phyloP scores from a whole-genome alignment of 2,888 invertebrate genomes.

The Camponotus fellah region DNA sequence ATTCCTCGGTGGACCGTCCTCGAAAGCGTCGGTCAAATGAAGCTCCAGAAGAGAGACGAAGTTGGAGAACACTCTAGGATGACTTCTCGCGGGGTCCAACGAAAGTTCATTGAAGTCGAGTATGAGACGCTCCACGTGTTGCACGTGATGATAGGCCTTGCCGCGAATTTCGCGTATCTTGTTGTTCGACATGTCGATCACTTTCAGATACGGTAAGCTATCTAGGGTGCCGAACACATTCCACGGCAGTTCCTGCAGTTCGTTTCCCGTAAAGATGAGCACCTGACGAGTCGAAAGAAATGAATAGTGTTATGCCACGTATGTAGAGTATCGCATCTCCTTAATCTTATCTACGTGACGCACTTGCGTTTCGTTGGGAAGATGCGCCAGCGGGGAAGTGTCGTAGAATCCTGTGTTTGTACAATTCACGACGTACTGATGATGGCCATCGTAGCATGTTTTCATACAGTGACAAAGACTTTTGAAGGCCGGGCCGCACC shows the following conservation, averaged over 20 bases:
- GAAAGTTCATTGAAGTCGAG: slow-evolving; percentile 91
- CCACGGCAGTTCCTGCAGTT: slow-evolving; percentile 89
- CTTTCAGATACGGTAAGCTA: slow-evolving; percentile 87
- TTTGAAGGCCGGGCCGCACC: slow-evolving; percentile 86
- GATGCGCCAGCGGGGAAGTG: slow-evolving; percentile 88
- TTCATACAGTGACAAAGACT: slow-evolving; percentile 88
- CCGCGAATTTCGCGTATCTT: slow-evolving; percentile 91
- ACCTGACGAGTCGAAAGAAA: slow-evolving; percentile 82
- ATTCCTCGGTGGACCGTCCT: slow-evolving; percentile 88
- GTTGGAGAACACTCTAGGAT: slow-evolving; percentile 91
- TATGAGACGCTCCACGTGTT: slow-evolving; percentile 89
- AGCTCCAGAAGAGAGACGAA: slow-evolving; percentile 90
- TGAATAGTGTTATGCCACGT: not conserved
- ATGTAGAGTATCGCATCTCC: not conserved
- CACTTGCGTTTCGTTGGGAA: slow-evolving; percentile 90
- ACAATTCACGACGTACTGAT: slow-evolving; percentile 90
- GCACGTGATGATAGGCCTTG: slow-evolving; percentile 92
- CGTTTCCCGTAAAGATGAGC: slow-evolving; percentile 91
- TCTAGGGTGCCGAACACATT: slow-evolving; percentile 91
- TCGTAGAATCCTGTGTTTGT: slow-evolving; percentile 89
- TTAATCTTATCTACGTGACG: not conserved
- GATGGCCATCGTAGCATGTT: slow-evolving; percentile 86
- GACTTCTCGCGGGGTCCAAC: slow-evolving; percentile 88
- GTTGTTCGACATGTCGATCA: slow-evolving; percentile 92
- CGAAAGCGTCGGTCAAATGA: slow-evolving; percentile 92